These are phyloP conservation scores for Tineola bisselliella DNA, from an alignment of 2,888 invertebrate genomes.

Conservation along the genomic window DNA sequence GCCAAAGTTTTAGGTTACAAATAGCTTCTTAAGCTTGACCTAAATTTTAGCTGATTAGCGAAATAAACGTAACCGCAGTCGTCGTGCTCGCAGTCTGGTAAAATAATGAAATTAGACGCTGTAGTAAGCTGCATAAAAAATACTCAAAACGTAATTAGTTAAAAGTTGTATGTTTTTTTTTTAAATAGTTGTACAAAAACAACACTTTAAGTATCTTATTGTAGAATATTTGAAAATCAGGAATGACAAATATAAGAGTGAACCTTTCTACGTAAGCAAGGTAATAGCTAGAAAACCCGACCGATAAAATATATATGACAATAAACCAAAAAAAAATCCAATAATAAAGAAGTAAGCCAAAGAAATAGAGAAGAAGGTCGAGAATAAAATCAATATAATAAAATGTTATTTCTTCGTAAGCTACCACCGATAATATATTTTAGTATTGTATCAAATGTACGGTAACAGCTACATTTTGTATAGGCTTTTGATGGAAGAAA, in stretches of 20 bases:
- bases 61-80: too few relatives aligned
- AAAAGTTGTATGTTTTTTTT: too few relatives aligned
- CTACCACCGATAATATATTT: not conserved
- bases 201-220: too few relatives aligned
- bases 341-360: not conserved
- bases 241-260: not conserved
- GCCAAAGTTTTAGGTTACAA: too few relatives aligned
- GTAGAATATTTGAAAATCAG: too few relatives aligned
- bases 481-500: too few relatives aligned
- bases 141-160: too few relatives aligned
- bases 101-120: too few relatives aligned
- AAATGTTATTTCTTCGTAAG: slow-evolving; percentile 1
- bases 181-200: too few relatives aligned
- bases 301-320: not conserved
- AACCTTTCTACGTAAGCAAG: not conserved
- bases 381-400: slow-evolving; percentile 1
- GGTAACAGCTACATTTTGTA: too few relatives aligned
- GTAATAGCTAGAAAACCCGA: not conserved
- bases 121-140: too few relatives aligned
- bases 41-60: not conserved
- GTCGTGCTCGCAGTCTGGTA: too few relatives aligned
- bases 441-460: not conserved
- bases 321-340: not conserved
- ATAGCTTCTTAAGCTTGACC: not conserved
- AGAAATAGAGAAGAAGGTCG: not conserved